These are phyloP conservation scores for Leptoteleia sp. DNA, from an alignment of 1,140 invertebrate species.

Conservation along the genomic window DNA sequence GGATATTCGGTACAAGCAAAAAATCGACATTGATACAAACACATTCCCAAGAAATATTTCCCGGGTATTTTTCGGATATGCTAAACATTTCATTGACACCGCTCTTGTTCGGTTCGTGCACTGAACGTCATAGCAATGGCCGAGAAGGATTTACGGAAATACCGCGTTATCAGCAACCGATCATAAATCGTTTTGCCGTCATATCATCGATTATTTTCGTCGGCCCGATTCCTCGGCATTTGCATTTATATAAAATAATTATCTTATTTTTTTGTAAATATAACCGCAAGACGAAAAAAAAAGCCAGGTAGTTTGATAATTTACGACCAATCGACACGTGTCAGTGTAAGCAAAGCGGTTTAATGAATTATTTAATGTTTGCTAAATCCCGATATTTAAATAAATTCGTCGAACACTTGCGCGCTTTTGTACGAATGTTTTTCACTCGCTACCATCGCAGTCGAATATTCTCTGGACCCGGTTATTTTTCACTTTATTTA, in stretches of 20 bases:
- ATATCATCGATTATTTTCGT: constrained; percentile 13
- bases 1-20: constrained; percentile 15
- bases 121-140: not conserved
- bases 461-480: too few species aligned
- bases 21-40: constrained; percentile 16
- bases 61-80: constrained; percentile 17
- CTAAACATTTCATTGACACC: constrained; percentile 6
- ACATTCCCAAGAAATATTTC: constrained; percentile 20
- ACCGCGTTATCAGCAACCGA: not conserved
- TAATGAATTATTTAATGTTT: constrained; percentile 16
- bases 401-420: not conserved
- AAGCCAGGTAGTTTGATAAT: not conserved
- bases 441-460: too few species aligned
- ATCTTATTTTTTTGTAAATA: constrained; percentile 1
- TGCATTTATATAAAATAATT: constrained; percentile 11
- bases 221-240: constrained; percentile 3
- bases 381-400: constrained; percentile 5
- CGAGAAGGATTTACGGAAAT: too few species aligned
- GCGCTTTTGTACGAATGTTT: too few species aligned
- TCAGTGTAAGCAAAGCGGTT: not conserved
- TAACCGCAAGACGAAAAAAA: not conserved
- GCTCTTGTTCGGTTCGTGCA: not conserved
- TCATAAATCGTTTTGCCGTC: not conserved
- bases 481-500: too few species aligned
- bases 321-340: not conserved